Base-by-base conservation (phyloP, 2,113 vertebrate genomes). In the Ceyx cyanopectus region DNA sequence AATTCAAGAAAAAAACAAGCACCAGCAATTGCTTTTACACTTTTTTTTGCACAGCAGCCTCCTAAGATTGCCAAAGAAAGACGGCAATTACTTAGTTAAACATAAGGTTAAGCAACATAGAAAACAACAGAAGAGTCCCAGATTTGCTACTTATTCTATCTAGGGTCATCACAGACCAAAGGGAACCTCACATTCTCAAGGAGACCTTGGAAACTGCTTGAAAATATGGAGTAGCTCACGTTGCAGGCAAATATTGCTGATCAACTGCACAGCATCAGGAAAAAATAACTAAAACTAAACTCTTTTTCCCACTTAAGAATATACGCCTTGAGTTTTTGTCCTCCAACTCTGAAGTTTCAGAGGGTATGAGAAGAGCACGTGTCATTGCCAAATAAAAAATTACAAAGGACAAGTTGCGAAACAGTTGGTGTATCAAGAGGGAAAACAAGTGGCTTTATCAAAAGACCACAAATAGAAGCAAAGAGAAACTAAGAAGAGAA, bases 381-480 rank as follows among this genome's bases (percentile, higher is more conserved):
- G 46, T 30, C 50, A 43, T 29, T 78, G 56, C n/a, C 45, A 75
- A 51, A 26, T 17, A 46, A 85, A 79, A 89, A 53, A 41, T 30
- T 58, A 85, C 70, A 62, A 82, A 82, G 63, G 56, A 89, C 34
- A 82, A 86, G 26, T n/a, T 76, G 67, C 82, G 56, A 93, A 95
- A 85, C 0, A 2, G 53, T 77, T 76, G 23, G 19, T 45, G 62
- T 89, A 72, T 93, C 58, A 76, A 85, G 81, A 85, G n/a, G 63
- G 56, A 75, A 94, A 69, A 89, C 21, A 87, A 92, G 8, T 62
- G 48, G 22, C 45, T 91, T 60, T 86, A 72, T 80, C 53, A 89
- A 94, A 95, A 87, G 37, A 85, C 32, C 48, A 81, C 61, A 91
- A 77, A 94, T 82, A 61, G 62, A 88, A 93, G 63, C 56, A 84